These are phyloP conservation scores for Vespertilio murinus DNA, from an alignment of 2,797 vertebrate species.

Conservation along the genomic window DNA sequence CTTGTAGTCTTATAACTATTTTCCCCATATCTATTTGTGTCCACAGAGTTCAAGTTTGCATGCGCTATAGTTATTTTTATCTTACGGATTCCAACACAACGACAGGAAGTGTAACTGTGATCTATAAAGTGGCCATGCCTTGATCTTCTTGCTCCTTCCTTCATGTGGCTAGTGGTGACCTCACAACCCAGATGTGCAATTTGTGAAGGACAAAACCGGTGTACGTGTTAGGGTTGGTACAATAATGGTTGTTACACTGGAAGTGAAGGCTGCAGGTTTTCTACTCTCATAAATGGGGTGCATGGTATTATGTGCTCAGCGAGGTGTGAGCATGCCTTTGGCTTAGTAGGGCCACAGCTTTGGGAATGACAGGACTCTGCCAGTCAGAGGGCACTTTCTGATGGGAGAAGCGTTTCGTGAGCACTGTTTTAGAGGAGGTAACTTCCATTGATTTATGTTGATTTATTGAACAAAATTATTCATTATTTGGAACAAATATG, in stretches of 20 bases:
- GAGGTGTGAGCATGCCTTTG: too few species aligned
- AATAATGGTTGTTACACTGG: not conserved
- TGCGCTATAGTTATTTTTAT: not conserved
- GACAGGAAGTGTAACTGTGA: accelerated
- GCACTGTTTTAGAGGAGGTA: not conserved
- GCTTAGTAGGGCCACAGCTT: accelerated
- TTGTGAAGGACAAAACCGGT: accelerated
- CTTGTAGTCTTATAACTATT: not conserved
- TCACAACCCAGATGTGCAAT: accelerated
- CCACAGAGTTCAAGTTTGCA: not conserved
- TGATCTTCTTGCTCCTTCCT: not conserved
- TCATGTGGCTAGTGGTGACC: accelerated
- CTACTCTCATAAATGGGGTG: not conserved
- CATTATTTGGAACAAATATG: not conserved
- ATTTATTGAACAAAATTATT: not conserved
- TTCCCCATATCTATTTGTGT: not conserved
- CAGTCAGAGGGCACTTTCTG: not conserved
- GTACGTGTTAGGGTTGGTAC: accelerated
- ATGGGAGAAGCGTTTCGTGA: not conserved
- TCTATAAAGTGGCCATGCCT: accelerated
- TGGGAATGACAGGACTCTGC: accelerated
- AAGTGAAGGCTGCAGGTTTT: not conserved
- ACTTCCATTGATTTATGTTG: not conserved
- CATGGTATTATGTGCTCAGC: accelerated
- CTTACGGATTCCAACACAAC: accelerated